These are phyloP conservation scores for Caenorhabditis sp. DNA, from an alignment of 2,888 invertebrate species.

Conservation along the genomic window DNA sequence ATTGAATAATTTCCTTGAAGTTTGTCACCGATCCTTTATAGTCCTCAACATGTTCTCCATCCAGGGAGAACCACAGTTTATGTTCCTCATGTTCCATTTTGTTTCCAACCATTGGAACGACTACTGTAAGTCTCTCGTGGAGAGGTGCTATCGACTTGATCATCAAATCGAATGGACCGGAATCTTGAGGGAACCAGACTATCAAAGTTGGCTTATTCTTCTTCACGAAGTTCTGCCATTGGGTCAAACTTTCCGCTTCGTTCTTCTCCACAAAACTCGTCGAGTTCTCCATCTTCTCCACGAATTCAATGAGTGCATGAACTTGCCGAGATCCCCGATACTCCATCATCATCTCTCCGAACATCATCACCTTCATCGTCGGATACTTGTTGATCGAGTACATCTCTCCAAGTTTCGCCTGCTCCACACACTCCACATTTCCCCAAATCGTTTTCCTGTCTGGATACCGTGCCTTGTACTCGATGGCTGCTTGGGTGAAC, in stretches of 20 bases:
- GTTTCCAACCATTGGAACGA: constrained; percentile 28
- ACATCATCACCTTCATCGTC: constrained; percentile 60
- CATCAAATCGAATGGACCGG: constrained; percentile 50
- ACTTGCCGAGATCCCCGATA: constrained; percentile 42
- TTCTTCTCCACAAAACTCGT: constrained; percentile 25
- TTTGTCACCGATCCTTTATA: constrained; percentile 39
- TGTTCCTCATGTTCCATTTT: constrained; percentile 48
- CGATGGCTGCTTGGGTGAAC: constrained; percentile 15
- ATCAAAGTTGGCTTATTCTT: constrained; percentile 41
- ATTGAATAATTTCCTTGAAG: constrained; percentile 50
- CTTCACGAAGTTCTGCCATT: constrained; percentile 35
- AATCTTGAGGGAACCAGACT: constrained; percentile 55
- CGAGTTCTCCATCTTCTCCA: constrained; percentile 50
- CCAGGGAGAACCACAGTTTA: constrained; percentile 46
- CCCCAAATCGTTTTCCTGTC: constrained; percentile 55
- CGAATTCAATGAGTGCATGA: constrained; percentile 24
- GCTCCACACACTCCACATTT: constrained; percentile 41
- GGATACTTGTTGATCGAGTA: constrained; percentile 40
- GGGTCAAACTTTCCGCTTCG: constrained; percentile 48
- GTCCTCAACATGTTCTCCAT: constrained; percentile 47
- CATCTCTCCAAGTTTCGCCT: neutral
- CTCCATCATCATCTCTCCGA: constrained; percentile 44
- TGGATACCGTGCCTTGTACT: constrained; percentile 42
- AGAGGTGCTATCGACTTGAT: constrained; percentile 48
- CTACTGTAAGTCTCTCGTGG: constrained; percentile 32